Conservation (phyloP, 2,888 invertebrate species). For the Xanthia icteritia region DNA sequence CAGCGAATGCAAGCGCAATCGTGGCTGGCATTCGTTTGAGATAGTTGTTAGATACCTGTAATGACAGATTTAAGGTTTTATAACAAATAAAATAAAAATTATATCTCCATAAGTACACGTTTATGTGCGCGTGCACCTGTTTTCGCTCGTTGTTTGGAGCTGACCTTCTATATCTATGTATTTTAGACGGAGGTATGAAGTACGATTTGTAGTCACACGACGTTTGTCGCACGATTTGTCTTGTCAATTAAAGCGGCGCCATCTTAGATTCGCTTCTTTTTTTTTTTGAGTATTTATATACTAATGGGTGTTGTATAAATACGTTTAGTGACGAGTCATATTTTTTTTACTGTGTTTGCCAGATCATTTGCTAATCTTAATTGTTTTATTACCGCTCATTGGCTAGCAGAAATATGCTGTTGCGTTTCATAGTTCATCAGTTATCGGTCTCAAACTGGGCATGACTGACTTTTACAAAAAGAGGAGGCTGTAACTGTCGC, state of each 20-base stretch:
- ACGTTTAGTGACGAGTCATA: background rate
- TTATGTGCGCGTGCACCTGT: background rate
- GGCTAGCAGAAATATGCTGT: background rate
- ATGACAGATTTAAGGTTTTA: too few relatives aligned
- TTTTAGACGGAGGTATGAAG: background rate
- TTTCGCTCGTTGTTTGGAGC: background rate
- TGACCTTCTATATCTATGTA: conserved; percentile 2
- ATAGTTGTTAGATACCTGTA: too few relatives aligned
- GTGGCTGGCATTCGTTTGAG: background rate
- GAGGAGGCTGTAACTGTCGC: too few relatives aligned
- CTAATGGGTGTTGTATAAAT: conserved; percentile 10
- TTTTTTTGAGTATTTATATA: conserved; percentile 32
- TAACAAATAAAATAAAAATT: too few relatives aligned
- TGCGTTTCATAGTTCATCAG: background rate
- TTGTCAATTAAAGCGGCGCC: conserved; percentile 31
- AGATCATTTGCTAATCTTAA: background rate
- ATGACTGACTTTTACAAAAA: background rate
- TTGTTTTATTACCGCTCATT: background rate
- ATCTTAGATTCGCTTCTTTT: conserved; percentile 28
- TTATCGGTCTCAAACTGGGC: background rate
- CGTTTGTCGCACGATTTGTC: conserved; percentile 53
- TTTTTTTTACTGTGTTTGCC: background rate
- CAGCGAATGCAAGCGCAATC: background rate
- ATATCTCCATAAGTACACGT: background rate
- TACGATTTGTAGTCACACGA: conserved; percentile 41